A percentile compares a stretch with the other conserved stretches of the same genome.
phyloP scores from a whole-genome alignment of 2,797 vertebrate genomes.

The Distichodus sexfasciatus region DNA sequence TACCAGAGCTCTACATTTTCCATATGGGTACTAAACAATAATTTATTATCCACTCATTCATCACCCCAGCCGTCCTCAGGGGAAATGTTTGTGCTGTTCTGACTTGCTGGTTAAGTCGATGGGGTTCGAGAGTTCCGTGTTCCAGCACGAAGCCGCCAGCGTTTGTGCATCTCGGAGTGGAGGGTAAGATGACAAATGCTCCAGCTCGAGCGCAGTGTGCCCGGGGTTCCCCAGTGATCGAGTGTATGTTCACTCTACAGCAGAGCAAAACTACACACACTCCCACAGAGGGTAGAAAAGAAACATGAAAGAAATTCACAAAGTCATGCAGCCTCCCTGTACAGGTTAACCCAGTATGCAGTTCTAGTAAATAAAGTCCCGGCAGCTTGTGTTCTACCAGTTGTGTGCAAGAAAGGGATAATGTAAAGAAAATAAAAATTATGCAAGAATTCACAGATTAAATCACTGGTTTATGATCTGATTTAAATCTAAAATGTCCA shows the following conservation, averaged over 20 bases:
- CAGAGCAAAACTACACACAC: conserved; percentile 2
- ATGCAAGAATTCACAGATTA: no score
- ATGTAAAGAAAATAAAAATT: no score
- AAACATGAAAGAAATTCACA: background rate
- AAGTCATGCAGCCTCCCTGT: background rate
- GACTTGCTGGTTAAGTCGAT: conserved; percentile 10
- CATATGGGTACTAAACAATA: background rate
- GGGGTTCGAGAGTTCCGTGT: conserved; percentile 2
- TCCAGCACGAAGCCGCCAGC: conserved; percentile 4
- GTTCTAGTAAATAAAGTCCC: background rate
- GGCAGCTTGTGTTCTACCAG: background rate
- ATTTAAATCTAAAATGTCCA: no score
- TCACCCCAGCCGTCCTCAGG: background rate
- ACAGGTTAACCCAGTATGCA: background rate
- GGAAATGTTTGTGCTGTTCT: background rate
- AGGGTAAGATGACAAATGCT: conserved; percentile 10
- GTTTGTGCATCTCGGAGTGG: background rate
- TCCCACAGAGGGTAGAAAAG: background rate
- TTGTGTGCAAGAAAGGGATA: no score
- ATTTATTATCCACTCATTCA: conserved; percentile 3
- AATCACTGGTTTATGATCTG: no score
- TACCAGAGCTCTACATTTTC: background rate
- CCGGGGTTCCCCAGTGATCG: conserved; percentile 10
- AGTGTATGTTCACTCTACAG: background rate
- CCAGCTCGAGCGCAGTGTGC: background rate